Evolutionary conservation across 2,797 vertebrate genomes (phyloP).

Genomic region (Chromobotia macracanthus): DNA sequence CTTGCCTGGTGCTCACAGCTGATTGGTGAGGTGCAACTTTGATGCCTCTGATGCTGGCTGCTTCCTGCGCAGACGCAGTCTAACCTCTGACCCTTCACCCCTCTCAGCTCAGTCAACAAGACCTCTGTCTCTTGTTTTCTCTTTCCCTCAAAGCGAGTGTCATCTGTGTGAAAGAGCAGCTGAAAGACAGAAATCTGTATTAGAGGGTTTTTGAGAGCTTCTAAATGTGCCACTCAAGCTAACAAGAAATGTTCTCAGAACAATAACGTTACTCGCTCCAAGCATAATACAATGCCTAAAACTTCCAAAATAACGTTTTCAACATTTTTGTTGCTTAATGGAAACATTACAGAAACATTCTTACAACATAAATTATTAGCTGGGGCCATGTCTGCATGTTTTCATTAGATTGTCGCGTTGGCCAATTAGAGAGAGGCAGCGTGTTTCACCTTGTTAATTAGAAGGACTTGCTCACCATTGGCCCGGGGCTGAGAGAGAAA

Average conservation of each 20-base stretch:
- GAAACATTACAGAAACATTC: too few species aligned
- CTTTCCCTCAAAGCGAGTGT: not conserved
- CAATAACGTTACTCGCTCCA: too few species aligned
- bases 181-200: slow-evolving; percentile 58
- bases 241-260: slow-evolving; percentile 69
- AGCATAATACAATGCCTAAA: too few species aligned
- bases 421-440: slow-evolving; percentile 98
- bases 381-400: slow-evolving; percentile 73
- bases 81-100: slow-evolving; percentile 33
- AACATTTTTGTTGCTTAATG: too few species aligned
- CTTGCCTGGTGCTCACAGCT: too few species aligned
- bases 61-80: not conserved
- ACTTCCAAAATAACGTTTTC: too few species aligned
- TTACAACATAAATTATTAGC: too few species aligned
- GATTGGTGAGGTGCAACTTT: not conserved
- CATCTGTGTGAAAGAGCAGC: slow-evolving; percentile 34
- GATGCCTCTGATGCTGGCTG: not conserved
- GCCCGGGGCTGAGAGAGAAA: slow-evolving; percentile 75
- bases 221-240: slow-evolving; percentile 74
- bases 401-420: slow-evolving; percentile 98
- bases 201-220: slow-evolving; percentile 78
- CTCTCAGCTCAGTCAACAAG: not conserved
- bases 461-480: slow-evolving; percentile 94
- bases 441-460: slow-evolving; percentile 99
- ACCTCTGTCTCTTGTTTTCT: not conserved